Base-by-base conservation (phyloP, 2,888 invertebrate genomes). In the Gastracanthus pulcherrimus region DNA sequence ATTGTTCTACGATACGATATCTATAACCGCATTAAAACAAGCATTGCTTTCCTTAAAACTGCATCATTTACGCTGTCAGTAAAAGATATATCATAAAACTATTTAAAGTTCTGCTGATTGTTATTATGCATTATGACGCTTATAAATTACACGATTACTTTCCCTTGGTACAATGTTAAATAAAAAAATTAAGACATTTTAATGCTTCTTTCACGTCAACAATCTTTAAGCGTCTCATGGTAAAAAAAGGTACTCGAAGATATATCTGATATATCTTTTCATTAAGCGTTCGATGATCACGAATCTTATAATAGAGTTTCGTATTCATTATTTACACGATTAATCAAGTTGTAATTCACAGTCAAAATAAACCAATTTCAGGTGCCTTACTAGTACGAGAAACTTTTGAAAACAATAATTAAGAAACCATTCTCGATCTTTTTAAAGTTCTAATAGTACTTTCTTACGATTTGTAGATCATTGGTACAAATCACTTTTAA, bases 211-310 rank as follows among this genome's bases (percentile, higher is more conserved):
- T 34, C n/a, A 3, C n/a, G n/a, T 31, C 9, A 62, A 62, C 16
- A 62, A 62, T 62, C 29, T 16, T n/a, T 31, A 9, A 31, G 62
- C 26, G n/a, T 29, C 34, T 62, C n/a, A 31, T 31, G n/a, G n/a
- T 31, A n/a, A 31, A 62, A 62, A 55, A 62, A 34, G 34, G n/a
- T 31, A n/a, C 62, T 34, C 62, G n/a, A 31, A 62, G 62, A 62
- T 34, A 31, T 62, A 62, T 31, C 62, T n/a, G 62, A 34, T 62
- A 62, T 34, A 62, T 34, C 62, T 62, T 62, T 34, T 23, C 1
- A 62, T 62, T 16, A 31, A 62, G 62, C 19, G 7, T 34, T 16
- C 4, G 62, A 16, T 31, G 16, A 62, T 34, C 31, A 13, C n/a
- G 13, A 62, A 55, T 55, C n/a, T 55, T 26, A 29, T 26, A 60